Evolutionary conservation across 2,113 vertebrate species (phyloP).

Genomic region (Ophthalmolycus amberensis): DNA sequence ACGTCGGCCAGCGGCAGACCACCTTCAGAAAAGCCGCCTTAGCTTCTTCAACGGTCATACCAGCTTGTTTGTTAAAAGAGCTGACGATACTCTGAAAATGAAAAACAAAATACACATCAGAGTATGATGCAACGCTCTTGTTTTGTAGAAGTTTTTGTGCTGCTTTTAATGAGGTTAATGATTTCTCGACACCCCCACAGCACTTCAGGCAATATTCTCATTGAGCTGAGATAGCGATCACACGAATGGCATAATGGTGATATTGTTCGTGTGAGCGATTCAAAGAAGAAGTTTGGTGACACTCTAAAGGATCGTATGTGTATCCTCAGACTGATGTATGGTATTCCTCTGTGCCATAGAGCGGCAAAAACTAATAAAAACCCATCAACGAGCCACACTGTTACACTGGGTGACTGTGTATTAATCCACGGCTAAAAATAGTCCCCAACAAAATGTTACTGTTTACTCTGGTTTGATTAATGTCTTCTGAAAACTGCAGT

Average conservation of each 20-base stretch:
- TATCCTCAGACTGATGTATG: neutral
- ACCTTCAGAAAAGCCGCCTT: constrained; percentile 90
- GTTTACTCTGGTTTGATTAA: no score
- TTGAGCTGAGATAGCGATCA: constrained; percentile 1
- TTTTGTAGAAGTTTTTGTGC: neutral
- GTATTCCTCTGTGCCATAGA: neutral
- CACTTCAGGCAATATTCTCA: constrained; percentile 29
- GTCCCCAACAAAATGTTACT: no score
- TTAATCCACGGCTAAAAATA: no score
- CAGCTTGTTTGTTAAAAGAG: constrained; percentile 85
- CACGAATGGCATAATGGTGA: constrained; percentile 17
- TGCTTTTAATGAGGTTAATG: constrained; percentile 43
- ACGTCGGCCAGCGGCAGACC: constrained; percentile 91
- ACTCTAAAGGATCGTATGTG: neutral
- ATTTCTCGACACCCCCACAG: constrained; percentile 20
- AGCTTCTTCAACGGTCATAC: constrained; percentile 87
- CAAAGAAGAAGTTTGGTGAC: neutral
- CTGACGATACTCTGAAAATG: constrained; percentile 77
- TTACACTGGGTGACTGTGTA: neutral
- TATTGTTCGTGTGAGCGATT: constrained; percentile 30
- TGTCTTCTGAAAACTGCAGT: no score
- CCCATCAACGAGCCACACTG: neutral
- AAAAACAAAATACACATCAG: neutral
- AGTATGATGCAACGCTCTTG: neutral
- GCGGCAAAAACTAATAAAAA: neutral